Evolutionary conservation across 2,797 vertebrate genomes (phyloP), one percentile per base, ranked within the genome.

Genomic region (Tympanoctomys barrerae): DNA sequence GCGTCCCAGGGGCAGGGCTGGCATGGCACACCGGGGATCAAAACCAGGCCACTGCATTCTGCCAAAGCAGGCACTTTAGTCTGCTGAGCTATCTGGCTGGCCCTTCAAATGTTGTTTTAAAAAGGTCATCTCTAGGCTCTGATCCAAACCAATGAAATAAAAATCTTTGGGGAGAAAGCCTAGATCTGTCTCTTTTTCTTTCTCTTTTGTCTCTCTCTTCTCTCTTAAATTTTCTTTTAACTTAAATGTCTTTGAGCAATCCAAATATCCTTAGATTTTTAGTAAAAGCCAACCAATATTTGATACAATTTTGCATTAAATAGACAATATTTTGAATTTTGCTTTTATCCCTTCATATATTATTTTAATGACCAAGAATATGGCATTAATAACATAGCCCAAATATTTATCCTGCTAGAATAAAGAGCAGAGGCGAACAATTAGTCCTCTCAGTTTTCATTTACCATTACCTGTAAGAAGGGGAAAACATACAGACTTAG

Each of bases 241-340:
- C 5, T 73, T 33, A 89, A 92, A 81, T 16, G 79, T 64, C 79
- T 89, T 64, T 89, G 46, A 79, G 36, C 46, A 85, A 86, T 80
- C 39, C 16, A 39, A 86, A 59, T 26, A 57, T 85, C 64, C 57
- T 92, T 39, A 86, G 66, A 33, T 89, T 89, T 83, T 14, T 91
- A 54, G 36, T n/a, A 88, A 89, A 79, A 33, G 26, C 49, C 42
- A 31, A 57, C 22, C 77, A 73, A 66, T 4, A 80, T 85, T 68
- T 18, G 79, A 39, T 52, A 66, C 6, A 57, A 57, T 39, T 71
- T 71, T 73, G 52, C 36, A 73, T 2, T 39, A 16, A 71, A 57
- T 39, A 66, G 62, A 57, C 19, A 81, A 70, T 36, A 73, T 79
- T 78, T 90, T 54, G 46, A 87, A 57, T 96, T 90, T 54, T 62